Evolutionary conservation across 1,140 invertebrate genomes (phyloP).

Genomic region (Drosophila jambulina): DNA sequence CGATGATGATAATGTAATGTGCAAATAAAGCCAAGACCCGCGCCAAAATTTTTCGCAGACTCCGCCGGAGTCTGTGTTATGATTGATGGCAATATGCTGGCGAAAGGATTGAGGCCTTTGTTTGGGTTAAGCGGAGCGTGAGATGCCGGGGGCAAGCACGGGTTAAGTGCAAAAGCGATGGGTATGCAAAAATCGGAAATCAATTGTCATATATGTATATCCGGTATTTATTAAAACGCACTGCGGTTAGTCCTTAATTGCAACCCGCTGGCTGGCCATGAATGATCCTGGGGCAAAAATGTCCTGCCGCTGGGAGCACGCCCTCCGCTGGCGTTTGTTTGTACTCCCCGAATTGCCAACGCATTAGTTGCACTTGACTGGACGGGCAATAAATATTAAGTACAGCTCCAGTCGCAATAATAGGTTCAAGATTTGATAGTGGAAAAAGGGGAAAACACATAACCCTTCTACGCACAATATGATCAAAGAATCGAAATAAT

Average conservation of each 20-base stretch:
- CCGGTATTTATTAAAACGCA: slow-evolving; percentile 29
- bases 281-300: slow-evolving; percentile 52
- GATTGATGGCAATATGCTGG: slow-evolving; percentile 75
- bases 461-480: slow-evolving; percentile 1
- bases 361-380: slow-evolving; percentile 69
- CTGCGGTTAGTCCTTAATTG: slow-evolving; percentile 77
- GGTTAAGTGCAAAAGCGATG: slow-evolving; percentile 58
- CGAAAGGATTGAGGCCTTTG: slow-evolving; percentile 64
- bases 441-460: background rate
- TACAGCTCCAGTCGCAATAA: slow-evolving; percentile 24
- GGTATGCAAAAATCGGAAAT: slow-evolving; percentile 44
- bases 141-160: slow-evolving; percentile 46
- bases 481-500: background rate
- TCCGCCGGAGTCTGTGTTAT: slow-evolving; percentile 45
- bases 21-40: slow-evolving; percentile 74
- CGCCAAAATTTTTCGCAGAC: slow-evolving; percentile 57
- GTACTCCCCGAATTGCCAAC: slow-evolving; percentile 40
- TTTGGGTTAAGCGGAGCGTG: slow-evolving; percentile 62
- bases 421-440: slow-evolving; percentile 3
- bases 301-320: slow-evolving; percentile 80
- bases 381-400: slow-evolving; percentile 3
- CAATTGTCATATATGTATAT: slow-evolving; percentile 10
- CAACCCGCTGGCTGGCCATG: slow-evolving; percentile 75
- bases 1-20: slow-evolving; percentile 63
- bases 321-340: slow-evolving; percentile 77